Evolutionary conservation across 2,888 invertebrate genomes (phyloP).

Genomic region (Noctua comes): DNA sequence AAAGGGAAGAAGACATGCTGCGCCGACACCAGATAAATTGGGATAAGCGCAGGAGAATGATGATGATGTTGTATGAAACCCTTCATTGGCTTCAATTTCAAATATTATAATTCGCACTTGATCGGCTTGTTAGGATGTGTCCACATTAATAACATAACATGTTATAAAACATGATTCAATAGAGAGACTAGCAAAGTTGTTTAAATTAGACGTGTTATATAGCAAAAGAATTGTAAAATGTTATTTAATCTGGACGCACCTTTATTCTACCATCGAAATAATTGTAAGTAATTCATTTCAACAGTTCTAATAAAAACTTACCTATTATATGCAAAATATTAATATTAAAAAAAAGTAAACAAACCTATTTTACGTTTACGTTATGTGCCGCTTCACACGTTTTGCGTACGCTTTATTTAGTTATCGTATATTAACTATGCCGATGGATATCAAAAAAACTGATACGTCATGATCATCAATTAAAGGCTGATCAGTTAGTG

Average conservation of each 20-base stretch:
- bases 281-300: neutral
- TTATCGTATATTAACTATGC: conserved; percentile 20
- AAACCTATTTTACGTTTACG: neutral
- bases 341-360: neutral
- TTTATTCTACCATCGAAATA: neutral
- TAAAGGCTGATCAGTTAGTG: conserved; percentile 14
- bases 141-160: too few relatives aligned
- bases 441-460: conserved; percentile 41
- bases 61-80: too few relatives aligned
- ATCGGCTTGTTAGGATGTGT: too few relatives aligned
- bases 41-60: too few relatives aligned
- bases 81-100: neutral
- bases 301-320: neutral
- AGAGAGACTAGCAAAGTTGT: too few relatives aligned
- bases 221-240: too few relatives aligned
- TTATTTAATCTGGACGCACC: too few relatives aligned
- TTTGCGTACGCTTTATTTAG: conserved; percentile 13
- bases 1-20: too few relatives aligned
- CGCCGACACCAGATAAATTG: too few relatives aligned
- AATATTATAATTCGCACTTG: neutral
- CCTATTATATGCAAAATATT: neutral
- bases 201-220: too few relatives aligned
- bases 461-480: conserved; percentile 39
- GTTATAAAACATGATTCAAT: too few relatives aligned
- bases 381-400: conserved; percentile 8